phyloP scores from a whole-genome alignment of 1,140 invertebrate species.

The Heliconius congener region DNA sequence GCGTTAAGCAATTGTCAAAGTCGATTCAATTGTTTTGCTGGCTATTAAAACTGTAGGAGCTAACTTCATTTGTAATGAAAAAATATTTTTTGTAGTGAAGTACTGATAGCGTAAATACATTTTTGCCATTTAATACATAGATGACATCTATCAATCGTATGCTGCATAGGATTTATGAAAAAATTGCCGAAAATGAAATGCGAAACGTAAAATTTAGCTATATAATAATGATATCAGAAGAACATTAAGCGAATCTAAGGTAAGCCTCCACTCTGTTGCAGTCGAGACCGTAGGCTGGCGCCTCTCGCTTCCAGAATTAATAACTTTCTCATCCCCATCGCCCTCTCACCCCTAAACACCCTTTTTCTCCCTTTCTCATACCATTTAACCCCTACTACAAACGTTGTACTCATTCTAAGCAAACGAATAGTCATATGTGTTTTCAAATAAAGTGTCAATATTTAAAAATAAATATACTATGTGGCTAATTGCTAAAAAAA shows the following conservation, averaged over 20 bases:
- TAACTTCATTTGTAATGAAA: neutral
- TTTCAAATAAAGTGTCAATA: neutral
- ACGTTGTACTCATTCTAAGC: constrained; percentile 44
- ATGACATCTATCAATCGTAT: neutral
- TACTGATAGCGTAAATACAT: neutral
- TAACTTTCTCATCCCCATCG: constrained; percentile 70
- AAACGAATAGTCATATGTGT: neutral
- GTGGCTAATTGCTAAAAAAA: neutral
- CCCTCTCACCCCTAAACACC: constrained; percentile 39
- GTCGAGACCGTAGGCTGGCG: constrained; percentile 74
- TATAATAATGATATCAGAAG: constrained; percentile 71
- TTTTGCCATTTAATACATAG: neutral
- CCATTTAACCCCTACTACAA: constrained; percentile 54
- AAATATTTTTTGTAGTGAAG: neutral
- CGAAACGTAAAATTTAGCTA: constrained; percentile 38
- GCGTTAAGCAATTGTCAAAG: neutral
- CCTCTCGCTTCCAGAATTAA: constrained; percentile 79
- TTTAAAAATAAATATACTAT: too few species aligned
- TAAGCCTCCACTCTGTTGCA: constrained; percentile 76
- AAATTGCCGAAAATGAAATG: neutral
- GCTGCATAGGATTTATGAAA: neutral
- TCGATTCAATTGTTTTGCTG: neutral
- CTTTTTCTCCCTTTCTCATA: constrained; percentile 49
- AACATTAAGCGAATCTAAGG: constrained; percentile 76
- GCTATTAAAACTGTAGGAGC: neutral